Base-by-base conservation (phyloP, 2,797 vertebrate species). In the Halcyon smyrnensis region DNA sequence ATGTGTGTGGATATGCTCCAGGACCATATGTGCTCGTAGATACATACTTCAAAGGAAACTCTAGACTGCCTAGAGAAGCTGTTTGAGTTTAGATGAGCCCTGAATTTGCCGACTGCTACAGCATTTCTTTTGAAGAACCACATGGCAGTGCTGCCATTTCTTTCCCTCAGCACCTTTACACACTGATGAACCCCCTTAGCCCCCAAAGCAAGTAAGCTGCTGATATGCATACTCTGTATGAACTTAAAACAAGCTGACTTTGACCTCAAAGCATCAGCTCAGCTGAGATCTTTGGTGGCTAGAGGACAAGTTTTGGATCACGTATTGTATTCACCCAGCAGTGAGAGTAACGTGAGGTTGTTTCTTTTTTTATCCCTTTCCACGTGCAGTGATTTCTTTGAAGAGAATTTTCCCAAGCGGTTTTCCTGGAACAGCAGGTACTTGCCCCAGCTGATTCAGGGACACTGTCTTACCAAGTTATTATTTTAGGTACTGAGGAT, bases 11-110 rank as follows among this genome's bases (percentile, higher is more conserved):
- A 92, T 96, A 73, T 90, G 93, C 93, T 96, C 84, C 91, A 95
- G 84, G 84, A 96, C 95, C 89, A 95, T 97, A 96, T 97, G 84
- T 96, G 85, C 95, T 95, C 4, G 0, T 46, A 57, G 93, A 89
- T 77, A 69, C 10, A 85, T 77, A 80, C 95, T 97, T 97, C 93
- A 96, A 94, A 97, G 93, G 93, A 90, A 95, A 89, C 69, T 94
- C 87, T 85, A 80, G 84, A 75, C 53, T 1, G 81, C 92, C 89
- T 90, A 32, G 93, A 86, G 88, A 96, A 90, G 64, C 57, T 94
- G 86, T 70, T 89, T 46, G 84, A 87, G 90, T 92, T 95, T 89
- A 94, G 78, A 85, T 6, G 37, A 94, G 90, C 81, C 82, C 89
- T 82, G 74, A 86, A 87, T 95, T 93, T 90, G 77, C 83, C 11